Percentiles rank a stretch among this genome's conserved stretches.
Evolutionary conservation across 2,113 vertebrate species (phyloP).

Genomic region (Passerina amoena): DNA sequence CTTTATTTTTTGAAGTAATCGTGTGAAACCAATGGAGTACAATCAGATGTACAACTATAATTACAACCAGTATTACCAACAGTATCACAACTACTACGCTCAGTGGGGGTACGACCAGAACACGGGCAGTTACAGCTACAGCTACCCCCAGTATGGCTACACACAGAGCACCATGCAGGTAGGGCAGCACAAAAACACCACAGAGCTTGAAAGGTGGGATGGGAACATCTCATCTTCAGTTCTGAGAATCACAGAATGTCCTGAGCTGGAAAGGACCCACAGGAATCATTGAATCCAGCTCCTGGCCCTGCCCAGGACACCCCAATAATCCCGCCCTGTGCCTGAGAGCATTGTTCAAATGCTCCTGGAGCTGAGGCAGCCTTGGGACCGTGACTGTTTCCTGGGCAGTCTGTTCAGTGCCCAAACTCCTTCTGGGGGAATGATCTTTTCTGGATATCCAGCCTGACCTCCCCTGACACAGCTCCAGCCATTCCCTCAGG

Average conservation of each 20-base stretch:
- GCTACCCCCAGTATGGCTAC: constrained; percentile 88
- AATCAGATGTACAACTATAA: constrained; percentile 81
- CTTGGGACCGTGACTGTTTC: neutral
- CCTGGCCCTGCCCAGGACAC: neutral
- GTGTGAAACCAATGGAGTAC: constrained; percentile 75
- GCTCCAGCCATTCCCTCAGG: neutral
- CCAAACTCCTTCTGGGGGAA: neutral
- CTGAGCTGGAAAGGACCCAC: neutral
- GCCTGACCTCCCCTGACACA: neutral
- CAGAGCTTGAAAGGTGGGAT: neutral
- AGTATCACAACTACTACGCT: constrained; percentile 85
- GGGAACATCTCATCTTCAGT: neutral
- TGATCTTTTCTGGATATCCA: neutral
- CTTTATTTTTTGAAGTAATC: constrained; percentile 68
- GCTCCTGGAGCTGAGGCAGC: neutral
- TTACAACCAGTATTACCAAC: constrained; percentile 87
- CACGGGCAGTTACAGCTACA: constrained; percentile 85
- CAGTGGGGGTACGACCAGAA: constrained; percentile 92
- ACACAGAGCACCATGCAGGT: constrained; percentile 86
- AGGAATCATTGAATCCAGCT: neutral
- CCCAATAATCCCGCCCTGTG: neutral
- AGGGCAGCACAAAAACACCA: neutral
- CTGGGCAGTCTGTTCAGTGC: neutral
- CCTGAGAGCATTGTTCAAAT: neutral
- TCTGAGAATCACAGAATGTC: neutral